A percentile compares a stretch with the other conserved stretches of the same genome.
phyloP scores from a whole-genome alignment of 2,888 invertebrate species.

The Heteropelma amictum region DNA sequence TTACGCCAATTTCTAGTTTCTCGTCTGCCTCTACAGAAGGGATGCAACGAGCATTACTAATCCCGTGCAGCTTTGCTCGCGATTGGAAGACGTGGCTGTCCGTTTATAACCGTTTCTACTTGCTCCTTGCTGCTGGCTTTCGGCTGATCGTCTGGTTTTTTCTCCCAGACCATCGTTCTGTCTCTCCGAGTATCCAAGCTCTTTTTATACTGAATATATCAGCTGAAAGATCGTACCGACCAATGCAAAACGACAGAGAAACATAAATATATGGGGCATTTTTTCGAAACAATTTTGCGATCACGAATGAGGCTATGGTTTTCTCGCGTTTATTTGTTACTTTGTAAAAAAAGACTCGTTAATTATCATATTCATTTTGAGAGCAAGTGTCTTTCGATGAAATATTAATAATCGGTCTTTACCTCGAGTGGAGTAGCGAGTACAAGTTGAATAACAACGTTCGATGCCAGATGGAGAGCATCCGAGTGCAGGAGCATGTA shows the following conservation, averaged over 20 bases:
- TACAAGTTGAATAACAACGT: slow-evolving; percentile 84
- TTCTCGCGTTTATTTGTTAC: too few species aligned
- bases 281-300: too few species aligned
- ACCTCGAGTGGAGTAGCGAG: slow-evolving; percentile 75
- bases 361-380: too few species aligned
- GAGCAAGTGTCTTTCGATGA: too few species aligned
- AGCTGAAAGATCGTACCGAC: too few species aligned
- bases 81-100: not conserved
- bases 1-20: slow-evolving; percentile 40
- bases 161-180: not conserved
- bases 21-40: slow-evolving; percentile 3
- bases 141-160: slow-evolving; percentile 4
- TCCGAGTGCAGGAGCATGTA: slow-evolving; percentile 91
- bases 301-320: not conserved
- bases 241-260: not conserved
- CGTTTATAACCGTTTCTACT: slow-evolving; percentile 10
- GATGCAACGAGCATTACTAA: slow-evolving; percentile 18
- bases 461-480: slow-evolving; percentile 87
- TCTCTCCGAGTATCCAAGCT: not conserved
- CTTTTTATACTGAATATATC: not conserved
- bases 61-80: not conserved
- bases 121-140: too few species aligned
- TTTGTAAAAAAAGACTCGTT: too few species aligned
- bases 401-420: slow-evolving; percentile 50
- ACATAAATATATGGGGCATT: not conserved